Percentiles rank a stretch among this genome's conserved stretches.
phyloP scores from a whole-genome alignment of 2,113 vertebrate species.

The Lepus timidus region DNA sequence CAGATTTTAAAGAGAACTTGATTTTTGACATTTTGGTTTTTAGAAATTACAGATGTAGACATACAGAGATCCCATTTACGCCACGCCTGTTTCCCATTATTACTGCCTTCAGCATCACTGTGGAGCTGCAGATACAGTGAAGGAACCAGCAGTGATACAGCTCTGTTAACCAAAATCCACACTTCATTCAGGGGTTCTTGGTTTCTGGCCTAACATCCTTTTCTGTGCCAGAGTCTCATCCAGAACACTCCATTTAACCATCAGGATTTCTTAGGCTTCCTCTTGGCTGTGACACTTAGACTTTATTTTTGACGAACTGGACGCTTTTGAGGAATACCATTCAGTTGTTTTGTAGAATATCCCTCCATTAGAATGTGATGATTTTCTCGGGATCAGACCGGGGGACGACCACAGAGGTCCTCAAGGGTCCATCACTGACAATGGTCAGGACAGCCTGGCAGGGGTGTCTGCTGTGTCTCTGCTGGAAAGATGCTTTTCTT shows the following conservation, averaged over 20 bases:
- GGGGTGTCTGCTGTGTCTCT: background rate
- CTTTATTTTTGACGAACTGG: background rate
- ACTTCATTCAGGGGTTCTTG: background rate
- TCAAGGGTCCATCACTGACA: background rate
- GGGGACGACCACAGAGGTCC: background rate
- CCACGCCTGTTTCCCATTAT: background rate
- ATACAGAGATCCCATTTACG: background rate
- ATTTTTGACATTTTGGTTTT: slow-evolving; percentile 45
- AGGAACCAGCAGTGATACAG: background rate
- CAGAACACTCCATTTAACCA: background rate
- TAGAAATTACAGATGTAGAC: background rate
- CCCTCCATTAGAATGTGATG: background rate
- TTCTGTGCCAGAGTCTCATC: background rate
- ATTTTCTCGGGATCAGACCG: background rate
- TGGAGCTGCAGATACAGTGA: too few relatives aligned
- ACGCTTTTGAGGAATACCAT: background rate
- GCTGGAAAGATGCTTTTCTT: background rate
- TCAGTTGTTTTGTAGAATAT: background rate
- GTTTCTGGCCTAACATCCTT: background rate
- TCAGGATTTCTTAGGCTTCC: background rate
- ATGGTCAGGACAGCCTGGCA: background rate
- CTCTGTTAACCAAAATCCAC: background rate
- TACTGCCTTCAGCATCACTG: background rate
- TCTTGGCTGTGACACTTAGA: background rate
- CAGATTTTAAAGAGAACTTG: slow-evolving; percentile 14